Conservation (phyloP, 2,888 invertebrate species). For the Matsumyia berberina region DNA sequence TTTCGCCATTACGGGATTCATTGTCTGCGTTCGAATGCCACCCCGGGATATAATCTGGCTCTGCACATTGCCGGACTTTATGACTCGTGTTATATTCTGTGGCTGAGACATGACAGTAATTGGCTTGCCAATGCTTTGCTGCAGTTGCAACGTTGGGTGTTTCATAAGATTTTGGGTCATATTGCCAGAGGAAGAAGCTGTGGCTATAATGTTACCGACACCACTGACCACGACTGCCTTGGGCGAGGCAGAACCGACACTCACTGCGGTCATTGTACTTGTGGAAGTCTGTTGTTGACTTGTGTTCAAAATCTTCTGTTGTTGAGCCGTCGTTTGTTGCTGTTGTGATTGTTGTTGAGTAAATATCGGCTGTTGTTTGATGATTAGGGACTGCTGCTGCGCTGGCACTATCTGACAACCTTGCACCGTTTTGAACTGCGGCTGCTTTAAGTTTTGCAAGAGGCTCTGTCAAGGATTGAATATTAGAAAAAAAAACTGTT, state of each 20-base stretch:
- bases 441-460: slow-evolving; percentile 83
- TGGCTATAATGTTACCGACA: slow-evolving; percentile 61
- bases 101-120: slow-evolving; percentile 68
- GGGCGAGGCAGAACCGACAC: slow-evolving; percentile 50
- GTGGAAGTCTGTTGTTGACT: slow-evolving; percentile 63
- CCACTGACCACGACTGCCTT: slow-evolving; percentile 69
- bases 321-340: slow-evolving; percentile 59
- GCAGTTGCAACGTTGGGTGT: slow-evolving; percentile 68
- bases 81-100: slow-evolving; percentile 78
- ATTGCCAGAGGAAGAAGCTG: slow-evolving; percentile 50
- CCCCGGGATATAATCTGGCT: slow-evolving; percentile 69
- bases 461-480: slow-evolving; percentile 74
- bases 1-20: slow-evolving; percentile 88
- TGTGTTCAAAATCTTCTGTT: slow-evolving; percentile 60
- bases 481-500: not conserved
- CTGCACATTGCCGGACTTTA: slow-evolving; percentile 75
- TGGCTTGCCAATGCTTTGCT: slow-evolving; percentile 72
- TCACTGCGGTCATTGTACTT: slow-evolving; percentile 65
- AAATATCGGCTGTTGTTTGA: slow-evolving; percentile 76
- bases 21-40: slow-evolving; percentile 68
- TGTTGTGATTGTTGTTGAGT: slow-evolving; percentile 72
- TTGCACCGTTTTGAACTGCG: slow-evolving; percentile 79
- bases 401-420: slow-evolving; percentile 64
- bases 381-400: slow-evolving; percentile 71
- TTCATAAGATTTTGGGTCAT: slow-evolving; percentile 65